Evolutionary conservation across 1,140 invertebrate genomes (phyloP), one percentile per base, ranked within the genome.

Genomic region (Triops cancriformis): DNA sequence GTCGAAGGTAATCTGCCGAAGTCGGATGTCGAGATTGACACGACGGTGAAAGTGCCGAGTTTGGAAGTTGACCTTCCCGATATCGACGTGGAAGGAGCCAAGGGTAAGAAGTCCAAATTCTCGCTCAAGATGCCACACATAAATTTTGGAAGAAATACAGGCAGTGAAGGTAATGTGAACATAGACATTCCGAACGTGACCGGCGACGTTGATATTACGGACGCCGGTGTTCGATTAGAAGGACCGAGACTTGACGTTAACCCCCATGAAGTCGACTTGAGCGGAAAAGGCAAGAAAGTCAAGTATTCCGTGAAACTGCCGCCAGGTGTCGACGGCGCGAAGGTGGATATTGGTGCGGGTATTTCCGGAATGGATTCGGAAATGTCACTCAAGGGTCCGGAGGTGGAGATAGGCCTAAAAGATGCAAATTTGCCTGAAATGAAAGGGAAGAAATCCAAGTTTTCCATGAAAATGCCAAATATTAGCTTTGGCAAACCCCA

Each of bases 381-480:
- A 4, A 10, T 74, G 10, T 10, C 73, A 74, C 11, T 74, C 5
- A 10, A 41, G 28, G 28, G 42, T 11, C 42, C 41, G 11, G 45
- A 75, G 26, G 7, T 72, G n/a, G 76, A 73, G 3, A 12, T 41
- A 11, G 72, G 43, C n/a, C 7, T 73, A 26, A 42, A 12, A 74
- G 31, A 73, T 9, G 51, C 51, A 1, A 5, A 64, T 64, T 23
- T 64, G 14, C 51, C 51, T 18, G 64, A 76, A 26, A 78, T 74
- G 77, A 78, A 78, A 45, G 43, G 41, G 0, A 73, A 73, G 11
- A 78, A 78, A 78, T 78, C 74, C n/a, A 73, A 73, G 31, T 76
- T 76, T 64, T 76, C 75, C 23, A 78, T 78, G 31, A 78, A 78
- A 41, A 73, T 78, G 72, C 77, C 77, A 12, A 78, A 78, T 28